Evolutionary conservation across 2,888 invertebrate genomes (phyloP).

Genomic region (Tenthredo amoena): DNA sequence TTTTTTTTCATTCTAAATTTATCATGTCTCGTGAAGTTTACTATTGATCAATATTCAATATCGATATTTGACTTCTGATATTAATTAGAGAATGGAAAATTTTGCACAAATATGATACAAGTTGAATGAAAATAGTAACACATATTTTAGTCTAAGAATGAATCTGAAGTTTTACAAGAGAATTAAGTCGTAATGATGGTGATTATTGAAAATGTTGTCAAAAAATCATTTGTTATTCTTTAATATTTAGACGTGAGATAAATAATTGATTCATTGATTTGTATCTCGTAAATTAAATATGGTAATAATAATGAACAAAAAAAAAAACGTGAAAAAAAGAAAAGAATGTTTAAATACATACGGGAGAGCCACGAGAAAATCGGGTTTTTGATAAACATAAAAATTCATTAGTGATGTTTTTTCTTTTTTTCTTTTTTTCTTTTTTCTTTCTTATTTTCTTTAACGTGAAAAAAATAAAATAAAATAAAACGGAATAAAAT

Average conservation of each 20-base stretch:
- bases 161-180: constrained; percentile 26
- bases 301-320: background rate
- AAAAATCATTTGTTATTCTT: constrained; percentile 17
- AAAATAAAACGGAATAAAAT: background rate
- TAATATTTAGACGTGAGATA: constrained; percentile 5
- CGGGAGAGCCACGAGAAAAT: background rate
- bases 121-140: constrained; percentile 20
- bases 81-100: constrained; percentile 5
- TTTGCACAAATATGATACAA: background rate
- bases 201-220: background rate
- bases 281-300: background rate
- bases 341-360: background rate
- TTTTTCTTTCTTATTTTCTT: constrained; percentile 4
- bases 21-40: constrained; percentile 4
- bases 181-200: background rate
- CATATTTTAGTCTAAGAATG: constrained; percentile 39
- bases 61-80: constrained; percentile 43
- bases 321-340: background rate
- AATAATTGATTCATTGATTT: constrained; percentile 23
- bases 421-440: background rate
- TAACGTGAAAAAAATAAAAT: background rate
- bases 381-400: background rate
- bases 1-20: constrained; percentile 45
- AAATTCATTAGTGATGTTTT: background rate
- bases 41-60: constrained; percentile 43